Evolutionary conservation across 2,113 vertebrate species (phyloP), one percentile per base, ranked within the genome.

Genomic region (Seriola aureovittata): DNA sequence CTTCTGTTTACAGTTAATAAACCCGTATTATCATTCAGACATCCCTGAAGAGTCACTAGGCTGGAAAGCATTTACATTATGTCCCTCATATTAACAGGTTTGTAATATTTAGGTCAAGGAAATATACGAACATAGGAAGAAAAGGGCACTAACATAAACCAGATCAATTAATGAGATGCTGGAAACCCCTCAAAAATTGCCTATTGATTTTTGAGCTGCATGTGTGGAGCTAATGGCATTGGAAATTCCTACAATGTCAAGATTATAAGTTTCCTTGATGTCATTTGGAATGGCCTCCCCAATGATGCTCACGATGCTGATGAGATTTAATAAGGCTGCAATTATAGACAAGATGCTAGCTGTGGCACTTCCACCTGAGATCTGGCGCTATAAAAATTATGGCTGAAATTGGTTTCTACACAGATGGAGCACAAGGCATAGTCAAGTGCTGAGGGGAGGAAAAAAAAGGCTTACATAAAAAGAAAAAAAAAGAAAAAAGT

Each of bases 201-300:
- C 48, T 76, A 94, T 94, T 83, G 90, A 93, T 92, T 89, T 79
- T 50, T 78, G 11, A 44, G 0, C 54, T 4, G 44, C 50, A 69
- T 46, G 57, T 65, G 78, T 71, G 48, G 13, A 44, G 36, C 68
- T 76, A 83, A 91, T 84, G 85, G 75, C 70, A 81, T 77, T 73
- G 76, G 68, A 79, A 80, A 78, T 75, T 55, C 64, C 72, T 42
- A 25, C 38, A 68, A 63, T 73, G 71, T 63, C 80, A 60, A 38
- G 62, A 84, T 83, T 25, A 34, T 80, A 77, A 55, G 40, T 82
- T 81, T 59, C 71, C 67, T 40, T 81, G 79, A 90, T 84, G 75
- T 64, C 83, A 88, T 80, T 79, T 74, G 42, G 54, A 85, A 88
- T 78, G 75, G 32, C 65, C 75, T 79, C 81, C 79, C 68, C 58